These are phyloP conservation scores for Saxidomus purpurata DNA, from an alignment of 1,140 invertebrate species.

Conservation along the genomic window DNA sequence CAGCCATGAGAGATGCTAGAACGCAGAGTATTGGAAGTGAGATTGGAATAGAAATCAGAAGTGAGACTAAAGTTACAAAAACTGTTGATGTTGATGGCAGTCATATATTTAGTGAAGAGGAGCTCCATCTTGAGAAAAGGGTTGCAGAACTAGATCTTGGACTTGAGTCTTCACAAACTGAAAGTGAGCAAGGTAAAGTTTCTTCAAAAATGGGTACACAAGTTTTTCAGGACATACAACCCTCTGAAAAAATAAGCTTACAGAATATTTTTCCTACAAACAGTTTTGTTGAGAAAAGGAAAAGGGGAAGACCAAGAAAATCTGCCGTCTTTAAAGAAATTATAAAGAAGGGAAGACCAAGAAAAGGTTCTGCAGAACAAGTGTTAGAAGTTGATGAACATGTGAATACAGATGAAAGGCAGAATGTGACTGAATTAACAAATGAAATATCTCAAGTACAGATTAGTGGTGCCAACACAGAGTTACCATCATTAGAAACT, in stretches of 20 bases:
- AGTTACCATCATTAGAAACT: not conserved
- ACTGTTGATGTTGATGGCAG: not conserved
- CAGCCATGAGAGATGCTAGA: not conserved
- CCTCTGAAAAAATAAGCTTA: too few relatives aligned
- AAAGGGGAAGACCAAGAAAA: slow-evolving; percentile 14
- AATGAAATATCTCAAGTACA: slow-evolving; percentile 14
- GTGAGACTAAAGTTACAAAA: not conserved
- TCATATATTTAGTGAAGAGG: not conserved
- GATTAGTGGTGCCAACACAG: not conserved
- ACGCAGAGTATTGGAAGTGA: not conserved
- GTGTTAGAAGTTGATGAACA: not conserved
- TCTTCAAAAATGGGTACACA: too few relatives aligned
- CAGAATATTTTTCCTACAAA: too few relatives aligned
- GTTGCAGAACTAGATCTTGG: not conserved
- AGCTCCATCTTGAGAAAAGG: not conserved
- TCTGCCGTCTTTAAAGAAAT: not conserved
- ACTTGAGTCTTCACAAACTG: not conserved
- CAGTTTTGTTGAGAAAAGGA: not conserved
- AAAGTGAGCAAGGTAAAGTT: not conserved
- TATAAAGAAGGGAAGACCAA: not conserved
- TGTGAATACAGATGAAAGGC: not conserved
- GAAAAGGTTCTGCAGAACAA: not conserved
- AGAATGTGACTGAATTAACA: not conserved
- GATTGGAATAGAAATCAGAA: too few relatives aligned
- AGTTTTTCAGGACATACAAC: too few relatives aligned